Conservation (phyloP, 2,888 invertebrate genomes). For the Trichacis sp. region DNA sequence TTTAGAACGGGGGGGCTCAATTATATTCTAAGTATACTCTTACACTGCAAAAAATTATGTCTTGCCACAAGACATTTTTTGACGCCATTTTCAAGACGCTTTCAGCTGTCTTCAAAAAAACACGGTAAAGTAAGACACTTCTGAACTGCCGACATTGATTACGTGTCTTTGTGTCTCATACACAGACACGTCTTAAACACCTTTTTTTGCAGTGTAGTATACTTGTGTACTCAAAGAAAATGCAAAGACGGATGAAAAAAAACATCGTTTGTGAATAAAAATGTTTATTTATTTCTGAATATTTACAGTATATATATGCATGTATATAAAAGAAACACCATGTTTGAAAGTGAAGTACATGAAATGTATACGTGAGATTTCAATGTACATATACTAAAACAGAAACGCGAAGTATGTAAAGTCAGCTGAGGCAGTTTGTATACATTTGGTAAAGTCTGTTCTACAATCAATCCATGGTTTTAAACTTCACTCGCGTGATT, state of each 20-base stretch:
- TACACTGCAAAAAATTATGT: too few species aligned
- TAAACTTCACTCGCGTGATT: conserved; percentile 22
- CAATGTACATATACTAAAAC: conserved; percentile 22
- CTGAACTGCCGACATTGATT: too few species aligned
- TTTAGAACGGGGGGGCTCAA: too few species aligned
- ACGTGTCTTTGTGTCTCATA: too few species aligned
- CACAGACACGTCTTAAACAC: too few species aligned
- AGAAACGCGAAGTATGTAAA: conserved; percentile 26
- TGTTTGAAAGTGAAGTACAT: conserved; percentile 52
- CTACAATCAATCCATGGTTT: conserved; percentile 24
- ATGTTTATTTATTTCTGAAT: conserved; percentile 68
- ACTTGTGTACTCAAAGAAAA: too few species aligned
- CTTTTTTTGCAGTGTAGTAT: too few species aligned
- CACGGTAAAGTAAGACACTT: not conserved
- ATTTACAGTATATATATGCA: conserved; percentile 62
- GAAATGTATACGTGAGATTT: conserved; percentile 55
- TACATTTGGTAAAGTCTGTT: conserved; percentile 23
- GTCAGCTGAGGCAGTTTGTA: conserved; percentile 31
- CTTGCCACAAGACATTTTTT: too few species aligned
- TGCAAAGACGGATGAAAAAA: conserved; percentile 5
- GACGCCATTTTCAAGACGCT: too few species aligned
- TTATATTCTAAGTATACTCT: too few species aligned
- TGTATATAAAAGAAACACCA: conserved; percentile 50
- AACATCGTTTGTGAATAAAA: conserved; percentile 56
- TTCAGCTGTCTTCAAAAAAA: too few species aligned